Evolutionary conservation across 1,140 invertebrate species (phyloP).

Genomic region (Zaprionus lachaisei): DNA sequence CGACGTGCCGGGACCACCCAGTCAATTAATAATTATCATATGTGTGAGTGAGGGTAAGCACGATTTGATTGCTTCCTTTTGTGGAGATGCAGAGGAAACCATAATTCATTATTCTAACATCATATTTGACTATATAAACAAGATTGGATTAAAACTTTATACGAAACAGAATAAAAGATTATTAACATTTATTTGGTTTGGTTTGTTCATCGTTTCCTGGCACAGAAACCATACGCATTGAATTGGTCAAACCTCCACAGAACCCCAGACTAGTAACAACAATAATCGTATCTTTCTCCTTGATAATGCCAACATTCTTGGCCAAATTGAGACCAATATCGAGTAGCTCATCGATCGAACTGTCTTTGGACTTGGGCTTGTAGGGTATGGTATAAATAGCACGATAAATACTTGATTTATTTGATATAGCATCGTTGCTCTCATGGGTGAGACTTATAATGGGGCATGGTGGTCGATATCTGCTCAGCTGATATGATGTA

Average conservation of each 20-base stretch:
- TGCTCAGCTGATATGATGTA: constrained; percentile 12
- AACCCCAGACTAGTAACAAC: constrained; percentile 3
- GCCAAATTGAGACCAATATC: background rate
- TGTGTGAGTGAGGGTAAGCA: background rate
- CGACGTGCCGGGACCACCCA: constrained; percentile 65
- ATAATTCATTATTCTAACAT: background rate
- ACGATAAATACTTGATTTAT: constrained; percentile 25
- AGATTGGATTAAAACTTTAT: too few relatives aligned
- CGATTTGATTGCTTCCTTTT: too few relatives aligned
- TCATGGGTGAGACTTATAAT: constrained; percentile 19
- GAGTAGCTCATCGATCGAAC: background rate
- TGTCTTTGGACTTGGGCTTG: background rate
- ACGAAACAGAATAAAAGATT: too few relatives aligned
- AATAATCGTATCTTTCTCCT: constrained; percentile 8
- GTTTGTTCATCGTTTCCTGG: background rate
- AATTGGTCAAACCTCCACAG: background rate
- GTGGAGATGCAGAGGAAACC: too few relatives aligned
- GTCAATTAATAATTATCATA: constrained; percentile 29
- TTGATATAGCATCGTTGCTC: background rate
- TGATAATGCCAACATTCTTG: constrained; percentile 11
- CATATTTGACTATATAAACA: background rate
- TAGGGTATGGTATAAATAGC: constrained; percentile 15
- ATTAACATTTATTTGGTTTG: too few relatives aligned
- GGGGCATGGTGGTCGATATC: constrained; percentile 17
- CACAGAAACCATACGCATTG: constrained; percentile 9